Percentiles rank a stretch among this genome's conserved stretches.
These are phyloP conservation scores for Aix galericulata DNA, from an alignment of 2,113 vertebrate species.

Conservation along the genomic window DNA sequence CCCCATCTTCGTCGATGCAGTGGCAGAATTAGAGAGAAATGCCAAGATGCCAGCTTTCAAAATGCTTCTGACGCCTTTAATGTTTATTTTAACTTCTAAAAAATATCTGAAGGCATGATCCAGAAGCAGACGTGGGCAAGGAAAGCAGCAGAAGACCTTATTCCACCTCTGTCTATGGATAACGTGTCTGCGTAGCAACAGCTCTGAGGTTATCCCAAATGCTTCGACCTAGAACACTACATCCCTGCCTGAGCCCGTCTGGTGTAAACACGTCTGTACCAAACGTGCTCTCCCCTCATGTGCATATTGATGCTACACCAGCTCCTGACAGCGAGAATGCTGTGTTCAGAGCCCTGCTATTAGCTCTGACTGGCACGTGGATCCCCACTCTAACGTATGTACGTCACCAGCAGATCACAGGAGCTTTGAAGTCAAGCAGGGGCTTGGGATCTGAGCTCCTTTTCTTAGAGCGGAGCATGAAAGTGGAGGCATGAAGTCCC, in stretches of 20 bases:
- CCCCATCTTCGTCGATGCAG: not conserved
- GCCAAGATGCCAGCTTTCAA: not conserved
- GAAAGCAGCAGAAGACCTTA: not conserved
- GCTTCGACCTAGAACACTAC: not conserved
- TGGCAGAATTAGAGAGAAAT: slow-evolving; percentile 2
- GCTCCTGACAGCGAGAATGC: slow-evolving; percentile 46
- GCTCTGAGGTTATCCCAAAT: not conserved
- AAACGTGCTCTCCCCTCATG: not conserved
- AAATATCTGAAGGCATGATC: not conserved
- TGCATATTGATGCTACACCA: slow-evolving; percentile 20
- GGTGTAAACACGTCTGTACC: slow-evolving; percentile 6
- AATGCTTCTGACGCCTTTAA: slow-evolving; percentile 20
- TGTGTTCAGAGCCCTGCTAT: not conserved
- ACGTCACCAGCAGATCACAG: slow-evolving; percentile 23
- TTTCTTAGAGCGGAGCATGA: not conserved
- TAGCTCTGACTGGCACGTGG: slow-evolving; percentile 59
- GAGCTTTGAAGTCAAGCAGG: not conserved
- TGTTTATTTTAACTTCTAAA: not conserved
- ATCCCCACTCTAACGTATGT: slow-evolving; percentile 29
- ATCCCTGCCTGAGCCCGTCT: not conserved
- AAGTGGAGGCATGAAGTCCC: not conserved
- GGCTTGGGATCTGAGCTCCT: slow-evolving; percentile 11
- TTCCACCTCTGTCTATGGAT: not conserved
- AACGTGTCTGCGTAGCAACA: not conserved
- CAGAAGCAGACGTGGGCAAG: not conserved